Evolutionary conservation across 2,888 invertebrate species (phyloP).

Genomic region (Trachelus stipa): DNA sequence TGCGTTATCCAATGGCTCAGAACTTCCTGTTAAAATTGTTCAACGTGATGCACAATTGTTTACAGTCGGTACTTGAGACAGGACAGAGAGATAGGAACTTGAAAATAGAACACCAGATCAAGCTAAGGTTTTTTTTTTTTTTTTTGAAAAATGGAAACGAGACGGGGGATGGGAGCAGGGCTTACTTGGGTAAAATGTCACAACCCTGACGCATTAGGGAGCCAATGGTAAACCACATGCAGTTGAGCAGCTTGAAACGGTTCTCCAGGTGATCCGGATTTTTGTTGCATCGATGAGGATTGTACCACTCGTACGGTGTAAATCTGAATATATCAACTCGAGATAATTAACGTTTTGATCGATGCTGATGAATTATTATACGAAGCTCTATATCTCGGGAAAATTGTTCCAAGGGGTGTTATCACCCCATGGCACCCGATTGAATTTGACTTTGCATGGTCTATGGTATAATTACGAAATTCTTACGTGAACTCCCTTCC

Average conservation of each 20-base stretch:
- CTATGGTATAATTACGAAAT: background rate
- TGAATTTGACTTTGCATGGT: background rate
- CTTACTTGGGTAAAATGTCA: slow-evolving; percentile 95
- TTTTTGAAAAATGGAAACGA: background rate
- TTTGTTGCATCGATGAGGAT: slow-evolving; percentile 86
- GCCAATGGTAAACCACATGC: slow-evolving; percentile 97
- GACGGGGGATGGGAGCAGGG: slow-evolving; percentile 31
- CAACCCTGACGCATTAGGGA: slow-evolving; percentile 96
- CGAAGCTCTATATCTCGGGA: background rate
- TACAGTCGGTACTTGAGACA: background rate
- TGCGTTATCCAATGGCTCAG: background rate
- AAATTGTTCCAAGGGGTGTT: background rate
- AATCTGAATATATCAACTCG: slow-evolving; percentile 73
- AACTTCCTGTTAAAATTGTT: background rate
- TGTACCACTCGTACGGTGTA: slow-evolving; percentile 96
- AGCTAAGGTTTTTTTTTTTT: slow-evolving; percentile 14
- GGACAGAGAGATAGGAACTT: background rate
- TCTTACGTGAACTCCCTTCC: background rate
- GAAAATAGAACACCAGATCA: slow-evolving; percentile 26
- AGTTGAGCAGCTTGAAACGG: slow-evolving; percentile 92
- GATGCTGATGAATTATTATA: background rate
- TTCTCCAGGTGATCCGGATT: slow-evolving; percentile 89
- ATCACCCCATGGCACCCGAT: background rate
- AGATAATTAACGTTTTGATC: background rate
- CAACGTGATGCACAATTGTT: background rate